Evolutionary conservation across 2,888 invertebrate species (phyloP), one percentile per base, ranked within the genome.

Genomic region (Lepas anatifera): DNA sequence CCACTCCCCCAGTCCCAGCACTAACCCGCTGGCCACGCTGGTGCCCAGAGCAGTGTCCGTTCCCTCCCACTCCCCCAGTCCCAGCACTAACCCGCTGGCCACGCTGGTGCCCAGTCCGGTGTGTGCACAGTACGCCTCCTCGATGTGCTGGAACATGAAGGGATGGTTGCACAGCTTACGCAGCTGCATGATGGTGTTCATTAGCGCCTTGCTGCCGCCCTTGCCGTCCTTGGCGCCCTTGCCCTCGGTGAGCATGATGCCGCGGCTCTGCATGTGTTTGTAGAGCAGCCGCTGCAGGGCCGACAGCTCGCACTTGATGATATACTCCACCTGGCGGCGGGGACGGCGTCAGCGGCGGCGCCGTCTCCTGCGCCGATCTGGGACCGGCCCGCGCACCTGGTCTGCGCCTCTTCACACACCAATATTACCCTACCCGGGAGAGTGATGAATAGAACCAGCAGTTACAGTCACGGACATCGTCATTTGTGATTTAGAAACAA

Each of bases 141-240:
- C 99, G 76, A 99, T 95, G 78, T 93, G 93, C 79, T 92, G 93
- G 84, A 99, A 99, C 93, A 99, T 97, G 83, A 99, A 99, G 1
- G 99, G 99, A 84, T 99, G 99, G 83, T 99, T 99, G 83, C 98
- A 99, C 67, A 99, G 87, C 82, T 99, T 99, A 73, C 98, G 85
- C 76, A 99, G 83, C 81, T 99, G 99, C 76, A 99, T 97, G 77
- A 99, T 97, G 0, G 98, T 99, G 82, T 99, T 99, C 97, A 98
- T 98, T 27, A 99, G 83, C 2, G 97, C 93, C 81, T 95, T 95
- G 32, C 95, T 90, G 11, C 96, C 96, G 69, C 95, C 95, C 80
- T 92, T 93, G 75, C 94, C 93, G 37, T 70, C 72, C 32, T 11
- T 22, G 43, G 69, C 70, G 73, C 95, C 95, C 78, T 94, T 94